phyloP scores from a whole-genome alignment of 2,888 invertebrate species.

The Tipula unca region DNA sequence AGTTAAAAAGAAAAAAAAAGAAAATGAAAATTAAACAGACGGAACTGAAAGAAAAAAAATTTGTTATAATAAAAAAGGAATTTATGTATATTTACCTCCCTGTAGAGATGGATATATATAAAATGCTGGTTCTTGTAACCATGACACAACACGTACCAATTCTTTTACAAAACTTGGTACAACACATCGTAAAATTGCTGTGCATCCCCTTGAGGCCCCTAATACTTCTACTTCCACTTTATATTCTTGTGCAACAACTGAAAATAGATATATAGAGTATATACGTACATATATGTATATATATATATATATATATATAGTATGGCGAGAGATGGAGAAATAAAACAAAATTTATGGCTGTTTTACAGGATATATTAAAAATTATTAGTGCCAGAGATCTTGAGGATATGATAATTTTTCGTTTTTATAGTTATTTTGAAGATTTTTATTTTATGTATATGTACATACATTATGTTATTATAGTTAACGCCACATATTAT shows the following conservation, averaged over 20 bases:
- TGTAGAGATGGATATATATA: slow-evolving; percentile 65
- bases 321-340: neutral
- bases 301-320: neutral
- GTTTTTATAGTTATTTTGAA: neutral
- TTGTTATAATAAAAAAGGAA: neutral
- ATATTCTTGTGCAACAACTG: slow-evolving; percentile 66
- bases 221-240: slow-evolving; percentile 64
- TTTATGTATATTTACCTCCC: slow-evolving; percentile 51
- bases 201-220: slow-evolving; percentile 60
- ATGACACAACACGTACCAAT: slow-evolving; percentile 63
- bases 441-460: neutral
- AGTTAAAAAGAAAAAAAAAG: neutral
- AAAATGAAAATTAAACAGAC: neutral
- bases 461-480: neutral
- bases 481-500: neutral
- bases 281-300: neutral
- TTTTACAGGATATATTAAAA: neutral
- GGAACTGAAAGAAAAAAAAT: slow-evolving; percentile 15
- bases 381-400: neutral
- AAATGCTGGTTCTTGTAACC: slow-evolving; percentile 66
- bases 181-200: slow-evolving; percentile 62
- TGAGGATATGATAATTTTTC: neutral
- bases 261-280: slow-evolving; percentile 30
- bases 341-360: neutral
- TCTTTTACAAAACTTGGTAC: slow-evolving; percentile 66